phyloP scores from a whole-genome alignment of 2,113 vertebrate genomes.

The Rhea americana region DNA sequence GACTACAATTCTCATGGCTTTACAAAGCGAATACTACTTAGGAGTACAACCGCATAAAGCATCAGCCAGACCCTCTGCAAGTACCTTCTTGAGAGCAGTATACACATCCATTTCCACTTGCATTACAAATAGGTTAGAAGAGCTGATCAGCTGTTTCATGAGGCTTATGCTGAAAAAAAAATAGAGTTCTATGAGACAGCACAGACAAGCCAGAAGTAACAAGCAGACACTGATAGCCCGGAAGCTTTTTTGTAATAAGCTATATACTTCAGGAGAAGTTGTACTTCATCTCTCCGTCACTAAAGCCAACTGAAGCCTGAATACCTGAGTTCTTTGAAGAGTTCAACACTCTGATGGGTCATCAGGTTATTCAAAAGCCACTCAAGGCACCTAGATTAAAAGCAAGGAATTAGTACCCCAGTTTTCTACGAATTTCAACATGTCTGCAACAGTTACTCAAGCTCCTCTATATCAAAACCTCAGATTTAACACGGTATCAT shows the following conservation, averaged over 20 bases:
- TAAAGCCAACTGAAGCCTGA: background rate
- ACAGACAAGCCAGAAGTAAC: background rate
- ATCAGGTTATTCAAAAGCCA: constrained; percentile 98
- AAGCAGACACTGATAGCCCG: background rate
- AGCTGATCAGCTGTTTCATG: constrained; percentile 93
- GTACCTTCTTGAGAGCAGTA: constrained; percentile 96
- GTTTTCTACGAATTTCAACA: background rate
- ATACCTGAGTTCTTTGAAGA: constrained; percentile 96
- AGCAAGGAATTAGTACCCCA: background rate
- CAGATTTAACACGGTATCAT: background rate
- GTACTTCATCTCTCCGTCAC: background rate
- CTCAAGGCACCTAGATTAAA: constrained; percentile 88
- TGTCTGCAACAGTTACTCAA: background rate
- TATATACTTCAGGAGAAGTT: background rate
- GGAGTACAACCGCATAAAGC: background rate
- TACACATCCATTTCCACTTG: constrained; percentile 99
- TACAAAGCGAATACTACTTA: background rate
- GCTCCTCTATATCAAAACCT: background rate
- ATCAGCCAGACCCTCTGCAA: background rate
- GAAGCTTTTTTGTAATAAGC: background rate
- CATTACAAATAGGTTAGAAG: constrained; percentile 96
- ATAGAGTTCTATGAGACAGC: background rate
- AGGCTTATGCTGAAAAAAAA: constrained; percentile 81
- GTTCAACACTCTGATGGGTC: constrained; percentile 95
- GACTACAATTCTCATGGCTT: accelerated